Percentiles rank a stretch among this genome's conserved stretches.
These are phyloP conservation scores for Drosophila rufa DNA, from an alignment of 1,140 invertebrate species.

Conservation along the genomic window DNA sequence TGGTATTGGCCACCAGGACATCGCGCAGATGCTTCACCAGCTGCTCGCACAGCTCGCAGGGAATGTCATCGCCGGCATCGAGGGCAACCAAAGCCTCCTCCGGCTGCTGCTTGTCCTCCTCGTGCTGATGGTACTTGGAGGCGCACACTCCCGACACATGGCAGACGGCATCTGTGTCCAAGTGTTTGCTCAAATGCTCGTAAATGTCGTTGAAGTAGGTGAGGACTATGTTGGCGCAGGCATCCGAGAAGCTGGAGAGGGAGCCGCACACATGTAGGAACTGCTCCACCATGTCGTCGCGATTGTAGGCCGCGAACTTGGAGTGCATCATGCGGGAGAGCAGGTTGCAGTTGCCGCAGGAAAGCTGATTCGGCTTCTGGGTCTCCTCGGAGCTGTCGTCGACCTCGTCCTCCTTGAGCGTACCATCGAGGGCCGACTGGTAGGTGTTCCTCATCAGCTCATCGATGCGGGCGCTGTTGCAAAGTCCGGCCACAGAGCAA, in stretches of 20 bases:
- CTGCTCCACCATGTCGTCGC: conserved; percentile 87
- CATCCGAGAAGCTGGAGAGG: conserved; percentile 90
- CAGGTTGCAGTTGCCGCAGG: conserved; percentile 87
- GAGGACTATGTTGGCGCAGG: conserved; percentile 90
- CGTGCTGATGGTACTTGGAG: conserved; percentile 88
- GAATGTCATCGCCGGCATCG: conserved; percentile 88
- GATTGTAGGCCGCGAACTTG: conserved; percentile 86
- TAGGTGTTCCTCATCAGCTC: conserved; percentile 86
- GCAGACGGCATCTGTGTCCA: conserved; percentile 89
- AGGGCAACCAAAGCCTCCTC: conserved; percentile 86
- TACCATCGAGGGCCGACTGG: conserved; percentile 58
- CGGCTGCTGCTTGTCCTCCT: conserved; percentile 83
- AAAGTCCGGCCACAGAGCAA: conserved; percentile 94
- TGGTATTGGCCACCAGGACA: conserved; percentile 93
- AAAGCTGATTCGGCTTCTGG: conserved; percentile 46
- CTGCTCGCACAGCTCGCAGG: conserved; percentile 94
- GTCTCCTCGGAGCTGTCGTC: conserved; percentile 22
- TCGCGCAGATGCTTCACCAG: conserved; percentile 92
- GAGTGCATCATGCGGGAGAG: conserved; percentile 86
- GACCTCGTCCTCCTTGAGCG: conserved; percentile 37
- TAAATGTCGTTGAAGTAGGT: conserved; percentile 90
- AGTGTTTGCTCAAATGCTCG: conserved; percentile 87
- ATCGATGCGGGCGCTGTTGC: conserved; percentile 91
- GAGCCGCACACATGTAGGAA: conserved; percentile 88
- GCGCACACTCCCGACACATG: conserved; percentile 91